phyloP scores from a whole-genome alignment of 2,888 invertebrate genomes.

The Hoplodrina ambigua region DNA sequence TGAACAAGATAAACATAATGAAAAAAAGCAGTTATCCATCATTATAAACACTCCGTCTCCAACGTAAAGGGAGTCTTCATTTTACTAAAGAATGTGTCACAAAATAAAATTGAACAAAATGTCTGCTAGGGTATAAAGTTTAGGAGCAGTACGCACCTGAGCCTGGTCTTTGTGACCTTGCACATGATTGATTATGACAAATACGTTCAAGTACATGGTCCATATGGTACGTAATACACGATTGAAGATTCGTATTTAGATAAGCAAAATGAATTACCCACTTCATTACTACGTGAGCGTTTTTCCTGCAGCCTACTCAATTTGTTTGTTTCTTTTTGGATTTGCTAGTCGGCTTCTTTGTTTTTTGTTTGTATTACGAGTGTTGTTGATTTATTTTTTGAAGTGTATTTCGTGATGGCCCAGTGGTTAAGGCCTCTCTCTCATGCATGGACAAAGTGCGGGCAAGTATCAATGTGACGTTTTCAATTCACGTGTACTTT shows the following conservation, averaged over 20 bases:
- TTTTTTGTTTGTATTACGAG: not conserved
- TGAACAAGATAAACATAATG: not conserved
- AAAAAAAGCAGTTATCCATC: constrained; percentile 29
- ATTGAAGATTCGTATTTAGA: constrained; percentile 78
- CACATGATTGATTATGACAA: constrained; percentile 85
- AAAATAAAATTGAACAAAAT: constrained; percentile 54
- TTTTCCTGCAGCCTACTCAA: constrained; percentile 55
- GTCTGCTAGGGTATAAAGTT: constrained; percentile 41
- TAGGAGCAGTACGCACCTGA: constrained; percentile 70
- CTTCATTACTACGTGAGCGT: constrained; percentile 45
- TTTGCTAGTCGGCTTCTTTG: constrained; percentile 3
- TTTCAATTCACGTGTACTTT: no score
- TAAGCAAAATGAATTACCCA: constrained; percentile 78
- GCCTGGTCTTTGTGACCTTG: constrained; percentile 73
- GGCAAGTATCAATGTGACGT: no score
- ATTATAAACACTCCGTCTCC: constrained; percentile 26
- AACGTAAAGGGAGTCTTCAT: constrained; percentile 34
- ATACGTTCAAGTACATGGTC: constrained; percentile 69
- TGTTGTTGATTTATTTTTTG: not conserved
- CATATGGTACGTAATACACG: constrained; percentile 68
- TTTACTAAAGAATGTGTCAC: constrained; percentile 44
- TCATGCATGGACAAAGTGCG: no score
- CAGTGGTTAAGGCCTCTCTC: no score
- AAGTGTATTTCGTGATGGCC: not conserved
- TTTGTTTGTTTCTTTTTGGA: constrained; percentile 40